Conservation (phyloP, 2,797 vertebrate genomes). For the Luscinia megarhynchos region DNA sequence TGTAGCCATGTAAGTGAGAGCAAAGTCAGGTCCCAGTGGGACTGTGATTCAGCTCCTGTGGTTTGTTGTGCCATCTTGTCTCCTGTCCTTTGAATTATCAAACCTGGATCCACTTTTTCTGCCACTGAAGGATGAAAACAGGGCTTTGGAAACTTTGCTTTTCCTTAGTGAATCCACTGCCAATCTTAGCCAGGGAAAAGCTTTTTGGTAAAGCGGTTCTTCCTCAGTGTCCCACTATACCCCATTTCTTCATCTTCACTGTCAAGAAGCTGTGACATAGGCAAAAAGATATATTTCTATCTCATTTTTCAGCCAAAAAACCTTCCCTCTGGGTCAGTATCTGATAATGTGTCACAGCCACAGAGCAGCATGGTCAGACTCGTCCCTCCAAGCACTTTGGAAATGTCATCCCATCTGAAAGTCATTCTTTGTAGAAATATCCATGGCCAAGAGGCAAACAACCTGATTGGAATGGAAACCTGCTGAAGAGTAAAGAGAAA, state of each 20-base stretch:
- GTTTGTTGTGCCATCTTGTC: background rate
- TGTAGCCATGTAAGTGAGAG: background rate
- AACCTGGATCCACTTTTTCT: background rate
- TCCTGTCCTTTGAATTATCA: background rate
- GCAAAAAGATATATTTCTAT: constrained; percentile 4
- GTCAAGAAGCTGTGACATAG: background rate
- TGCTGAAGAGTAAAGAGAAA: background rate
- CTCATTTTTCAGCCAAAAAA: background rate
- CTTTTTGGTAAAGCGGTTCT: background rate
- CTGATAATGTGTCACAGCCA: background rate
- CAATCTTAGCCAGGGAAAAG: background rate
- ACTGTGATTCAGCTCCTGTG: background rate
- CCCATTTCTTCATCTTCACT: background rate
- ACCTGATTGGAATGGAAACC: background rate
- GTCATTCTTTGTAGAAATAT: background rate
- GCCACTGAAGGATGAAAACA: background rate
- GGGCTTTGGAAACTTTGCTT: background rate
- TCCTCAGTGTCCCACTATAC: background rate
- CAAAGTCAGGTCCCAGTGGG: background rate
- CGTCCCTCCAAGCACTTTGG: background rate
- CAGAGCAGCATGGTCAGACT: background rate
- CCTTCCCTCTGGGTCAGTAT: background rate
- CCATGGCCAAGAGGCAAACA: constrained; percentile 27
- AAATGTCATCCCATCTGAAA: background rate
- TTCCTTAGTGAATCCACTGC: background rate